phyloP scores from a whole-genome alignment of 2,113 vertebrate genomes.

The Pavo muticus region DNA sequence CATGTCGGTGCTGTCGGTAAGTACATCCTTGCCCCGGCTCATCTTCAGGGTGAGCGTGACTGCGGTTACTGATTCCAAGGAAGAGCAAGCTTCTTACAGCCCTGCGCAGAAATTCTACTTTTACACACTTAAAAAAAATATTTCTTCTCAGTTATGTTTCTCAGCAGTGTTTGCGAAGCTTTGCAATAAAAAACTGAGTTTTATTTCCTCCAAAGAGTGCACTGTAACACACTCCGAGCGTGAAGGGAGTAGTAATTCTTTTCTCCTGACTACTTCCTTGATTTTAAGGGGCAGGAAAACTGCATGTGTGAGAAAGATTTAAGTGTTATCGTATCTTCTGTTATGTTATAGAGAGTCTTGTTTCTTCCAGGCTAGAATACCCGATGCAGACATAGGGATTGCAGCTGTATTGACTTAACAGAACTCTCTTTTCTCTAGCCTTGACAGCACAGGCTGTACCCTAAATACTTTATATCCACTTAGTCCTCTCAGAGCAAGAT shows the following conservation, averaged over 20 bases:
- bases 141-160: background rate
- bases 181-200: background rate
- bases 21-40: background rate
- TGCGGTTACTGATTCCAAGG: background rate
- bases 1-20: constrained; percentile 85
- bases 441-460: background rate
- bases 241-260: background rate
- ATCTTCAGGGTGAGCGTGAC: background rate
- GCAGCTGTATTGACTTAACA: background rate
- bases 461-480: background rate
- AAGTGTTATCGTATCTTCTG: background rate
- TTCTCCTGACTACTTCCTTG: background rate
- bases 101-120: background rate
- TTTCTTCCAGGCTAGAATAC: background rate
- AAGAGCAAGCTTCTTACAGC: background rate
- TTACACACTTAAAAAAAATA: background rate
- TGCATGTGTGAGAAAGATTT: background rate
- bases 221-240: background rate
- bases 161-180: background rate
- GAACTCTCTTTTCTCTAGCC: background rate
- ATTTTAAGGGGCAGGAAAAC: background rate
- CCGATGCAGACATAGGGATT: background rate
- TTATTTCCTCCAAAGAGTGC: background rate
- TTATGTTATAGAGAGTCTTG: background rate
- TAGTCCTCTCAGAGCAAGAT: background rate